These are phyloP conservation scores for Drosophila hamatofila DNA, from an alignment of 2,888 invertebrate species.

Conservation along the genomic window DNA sequence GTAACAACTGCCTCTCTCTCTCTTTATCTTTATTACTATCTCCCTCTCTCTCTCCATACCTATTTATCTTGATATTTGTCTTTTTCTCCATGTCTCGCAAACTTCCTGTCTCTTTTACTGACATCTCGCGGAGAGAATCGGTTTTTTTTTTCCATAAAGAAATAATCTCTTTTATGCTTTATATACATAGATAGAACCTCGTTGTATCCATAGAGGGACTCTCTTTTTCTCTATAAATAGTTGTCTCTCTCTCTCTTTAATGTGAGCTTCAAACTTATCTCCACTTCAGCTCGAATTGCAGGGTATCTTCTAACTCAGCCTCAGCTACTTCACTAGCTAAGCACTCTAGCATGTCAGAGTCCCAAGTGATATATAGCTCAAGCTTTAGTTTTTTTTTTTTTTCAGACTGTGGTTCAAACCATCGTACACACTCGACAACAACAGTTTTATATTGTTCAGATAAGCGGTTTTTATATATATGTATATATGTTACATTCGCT, in stretches of 20 bases:
- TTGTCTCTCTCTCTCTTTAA: not conserved
- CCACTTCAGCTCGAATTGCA: not conserved
- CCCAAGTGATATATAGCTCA: constrained; percentile 11
- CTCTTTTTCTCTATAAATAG: not conserved
- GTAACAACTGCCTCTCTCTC: not conserved
- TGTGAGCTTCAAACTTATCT: too few species aligned
- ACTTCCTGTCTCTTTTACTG: not conserved
- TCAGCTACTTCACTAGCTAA: not conserved
- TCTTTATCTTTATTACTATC: not conserved
- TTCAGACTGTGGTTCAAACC: constrained; percentile 8
- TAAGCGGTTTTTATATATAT: not conserved
- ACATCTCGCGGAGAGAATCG: too few species aligned
- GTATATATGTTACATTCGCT: not conserved
- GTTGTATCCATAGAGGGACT: too few species aligned
- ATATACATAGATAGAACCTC: too few species aligned
- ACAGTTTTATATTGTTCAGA: not conserved
- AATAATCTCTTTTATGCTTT: too few species aligned
- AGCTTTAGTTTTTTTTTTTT: not conserved
- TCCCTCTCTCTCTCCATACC: too few species aligned
- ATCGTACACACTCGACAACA: constrained; percentile 11
- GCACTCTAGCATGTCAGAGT: constrained; percentile 3
- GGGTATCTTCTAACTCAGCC: not conserved
- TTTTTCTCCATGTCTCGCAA: too few species aligned
- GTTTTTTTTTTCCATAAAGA: too few species aligned
- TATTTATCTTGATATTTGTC: not conserved